Conservation (phyloP, 2,113 vertebrate genomes). For the Dromas ardeola region DNA sequence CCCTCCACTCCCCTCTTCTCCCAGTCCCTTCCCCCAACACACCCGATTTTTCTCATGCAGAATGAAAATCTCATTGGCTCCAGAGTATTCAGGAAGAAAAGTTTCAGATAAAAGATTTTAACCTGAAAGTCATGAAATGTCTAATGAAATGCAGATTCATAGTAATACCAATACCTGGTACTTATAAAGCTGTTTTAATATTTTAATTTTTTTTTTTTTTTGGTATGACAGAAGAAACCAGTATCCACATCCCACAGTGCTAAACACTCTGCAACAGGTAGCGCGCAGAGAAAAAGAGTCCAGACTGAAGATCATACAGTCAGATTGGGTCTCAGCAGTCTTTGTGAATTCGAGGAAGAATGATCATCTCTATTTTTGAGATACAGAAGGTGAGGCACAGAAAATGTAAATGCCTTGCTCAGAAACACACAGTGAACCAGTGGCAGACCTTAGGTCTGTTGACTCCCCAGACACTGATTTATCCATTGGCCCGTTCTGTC, state of each 20-base stretch:
- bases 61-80: slow-evolving; percentile 3
- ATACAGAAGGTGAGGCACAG: slow-evolving; percentile 10
- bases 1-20: background rate
- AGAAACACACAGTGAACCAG: background rate
- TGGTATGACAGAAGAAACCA: background rate
- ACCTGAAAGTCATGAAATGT: background rate
- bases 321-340: background rate
- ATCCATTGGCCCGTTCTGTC: background rate
- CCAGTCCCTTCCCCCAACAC: background rate
- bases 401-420: background rate
- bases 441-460: background rate
- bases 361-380: background rate
- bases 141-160: background rate
- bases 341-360: slow-evolving; percentile 4
- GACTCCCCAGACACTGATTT: background rate
- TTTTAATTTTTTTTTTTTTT: background rate
- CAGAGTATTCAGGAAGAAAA: slow-evolving; percentile 12
- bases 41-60: background rate
- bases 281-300: background rate
- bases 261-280: background rate
- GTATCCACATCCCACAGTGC: background rate
- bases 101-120: background rate
- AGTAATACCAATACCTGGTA: slow-evolving; percentile 2
- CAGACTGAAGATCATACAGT: background rate
- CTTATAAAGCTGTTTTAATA: background rate